These are phyloP conservation scores for Amiota mariae DNA, from an alignment of 2,888 invertebrate species.

Conservation along the genomic window DNA sequence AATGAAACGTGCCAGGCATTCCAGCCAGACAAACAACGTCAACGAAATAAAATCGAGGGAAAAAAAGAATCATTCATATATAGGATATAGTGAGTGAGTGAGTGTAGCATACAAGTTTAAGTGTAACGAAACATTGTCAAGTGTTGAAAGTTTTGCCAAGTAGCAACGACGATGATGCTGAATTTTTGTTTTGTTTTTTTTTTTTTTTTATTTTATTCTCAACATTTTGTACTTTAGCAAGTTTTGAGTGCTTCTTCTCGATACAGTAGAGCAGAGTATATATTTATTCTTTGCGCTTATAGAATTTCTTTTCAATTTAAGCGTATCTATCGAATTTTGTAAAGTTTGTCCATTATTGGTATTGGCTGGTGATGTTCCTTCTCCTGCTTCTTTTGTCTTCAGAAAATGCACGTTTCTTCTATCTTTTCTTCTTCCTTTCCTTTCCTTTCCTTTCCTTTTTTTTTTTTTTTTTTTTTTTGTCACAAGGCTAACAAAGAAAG, in stretches of 20 bases:
- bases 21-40: not conserved
- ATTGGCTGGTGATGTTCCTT: not conserved
- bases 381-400: too few species aligned
- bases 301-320: slow-evolving; percentile 30
- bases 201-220: too few species aligned
- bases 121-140: slow-evolving; percentile 41
- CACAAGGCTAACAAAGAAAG: not conserved
- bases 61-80: not conserved
- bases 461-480: too few species aligned
- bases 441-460: too few species aligned
- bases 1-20: slow-evolving; percentile 18
- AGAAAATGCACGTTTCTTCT: too few species aligned
- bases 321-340: slow-evolving; percentile 22
- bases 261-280: not conserved
- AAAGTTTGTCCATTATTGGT: slow-evolving; percentile 29
- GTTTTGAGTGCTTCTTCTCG: slow-evolving; percentile 23
- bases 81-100: not conserved
- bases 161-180: too few species aligned
- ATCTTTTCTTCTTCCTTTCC: too few species aligned
- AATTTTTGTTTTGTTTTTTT: too few species aligned
- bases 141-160: slow-evolving; percentile 49
- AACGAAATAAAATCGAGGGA: not conserved
- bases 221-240: slow-evolving; percentile 19
- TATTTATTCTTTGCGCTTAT: slow-evolving; percentile 17
- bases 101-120: slow-evolving; percentile 25